A percentile compares a stretch with the other conserved stretches of the same genome.
phyloP scores from a whole-genome alignment of 92 coral and sea anemone species.

The Heteractis magnifica region DNA sequence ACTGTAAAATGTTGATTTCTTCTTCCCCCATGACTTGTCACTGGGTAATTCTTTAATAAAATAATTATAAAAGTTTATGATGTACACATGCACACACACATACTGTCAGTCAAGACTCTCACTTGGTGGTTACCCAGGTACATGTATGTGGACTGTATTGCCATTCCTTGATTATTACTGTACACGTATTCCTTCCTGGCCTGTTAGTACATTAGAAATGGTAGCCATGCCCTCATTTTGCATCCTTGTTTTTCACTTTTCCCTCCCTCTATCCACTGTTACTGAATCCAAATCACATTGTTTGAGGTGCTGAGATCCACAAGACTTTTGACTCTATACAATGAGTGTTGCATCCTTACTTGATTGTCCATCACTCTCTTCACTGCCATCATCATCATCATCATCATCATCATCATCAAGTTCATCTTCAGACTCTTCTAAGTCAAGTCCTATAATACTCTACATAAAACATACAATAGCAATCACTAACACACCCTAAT shows the following conservation, averaged over 20 bases:
- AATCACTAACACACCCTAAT: background rate
- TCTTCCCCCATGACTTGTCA: constrained; percentile 91
- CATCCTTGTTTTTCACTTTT: too few species aligned
- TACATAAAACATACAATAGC: constrained; percentile 16
- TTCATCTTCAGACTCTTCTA: constrained; percentile 54
- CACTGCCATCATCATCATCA: constrained; percentile 1
- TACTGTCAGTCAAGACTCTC: background rate
- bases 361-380: constrained; percentile 41
- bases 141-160: too few species aligned
- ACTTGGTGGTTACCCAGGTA: too few species aligned
- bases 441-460: constrained; percentile 63
- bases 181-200: too few species aligned
- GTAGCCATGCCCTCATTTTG: too few species aligned
- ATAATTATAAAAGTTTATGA: background rate
- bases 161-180: too few species aligned
- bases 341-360: constrained; percentile 13
- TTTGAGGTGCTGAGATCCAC: too few species aligned
- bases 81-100: background rate
- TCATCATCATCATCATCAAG: constrained; percentile 29
- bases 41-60: constrained; percentile 71
- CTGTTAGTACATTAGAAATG: too few species aligned
- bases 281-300: too few species aligned
- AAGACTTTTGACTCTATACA: background rate
- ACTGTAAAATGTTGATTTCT: constrained; percentile 71
- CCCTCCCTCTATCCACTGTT: too few species aligned